Evolutionary conservation across 2,797 vertebrate genomes (phyloP).

Genomic region (Choloepus didactylus): DNA sequence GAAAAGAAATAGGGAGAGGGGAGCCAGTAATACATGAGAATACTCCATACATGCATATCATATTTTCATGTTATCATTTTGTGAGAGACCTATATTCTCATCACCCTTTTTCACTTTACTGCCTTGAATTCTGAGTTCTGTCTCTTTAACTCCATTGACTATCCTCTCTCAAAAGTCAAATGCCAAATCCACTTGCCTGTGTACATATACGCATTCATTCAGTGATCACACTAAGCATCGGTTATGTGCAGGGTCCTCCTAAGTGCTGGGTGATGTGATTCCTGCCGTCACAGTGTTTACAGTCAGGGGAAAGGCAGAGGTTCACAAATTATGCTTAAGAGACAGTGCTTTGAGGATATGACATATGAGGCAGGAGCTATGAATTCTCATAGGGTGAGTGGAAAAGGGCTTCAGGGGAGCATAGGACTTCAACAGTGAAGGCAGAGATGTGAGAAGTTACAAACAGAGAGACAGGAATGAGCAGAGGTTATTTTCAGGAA

Average conservation of each 20-base stretch:
- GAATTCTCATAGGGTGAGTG: neutral
- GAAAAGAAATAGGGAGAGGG: slow-evolving; percentile 62
- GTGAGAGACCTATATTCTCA: neutral
- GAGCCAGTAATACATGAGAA: slow-evolving; percentile 68
- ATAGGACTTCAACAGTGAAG: slow-evolving; percentile 11
- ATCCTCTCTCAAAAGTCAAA: slow-evolving; percentile 14
- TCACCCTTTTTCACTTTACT: neutral
- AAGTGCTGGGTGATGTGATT: neutral
- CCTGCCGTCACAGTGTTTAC: neutral
- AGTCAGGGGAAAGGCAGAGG: neutral
- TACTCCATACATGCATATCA: neutral
- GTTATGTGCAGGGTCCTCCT: neutral
- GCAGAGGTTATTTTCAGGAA: neutral
- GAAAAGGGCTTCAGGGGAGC: neutral
- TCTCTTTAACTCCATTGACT: slow-evolving; percentile 18
- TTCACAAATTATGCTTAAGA: slow-evolving; percentile 27
- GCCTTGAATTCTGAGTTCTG: slow-evolving; percentile 33
- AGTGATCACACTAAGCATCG: neutral
- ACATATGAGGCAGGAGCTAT: neutral
- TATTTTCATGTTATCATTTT: slow-evolving; percentile 21
- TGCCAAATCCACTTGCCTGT: slow-evolving; percentile 5
- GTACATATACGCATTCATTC: neutral
- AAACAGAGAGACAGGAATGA: neutral
- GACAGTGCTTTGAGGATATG: slow-evolving; percentile 10
- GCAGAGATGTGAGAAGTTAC: neutral